Conservation (phyloP, 1,140 invertebrate species). For the Euwallacea similis region DNA sequence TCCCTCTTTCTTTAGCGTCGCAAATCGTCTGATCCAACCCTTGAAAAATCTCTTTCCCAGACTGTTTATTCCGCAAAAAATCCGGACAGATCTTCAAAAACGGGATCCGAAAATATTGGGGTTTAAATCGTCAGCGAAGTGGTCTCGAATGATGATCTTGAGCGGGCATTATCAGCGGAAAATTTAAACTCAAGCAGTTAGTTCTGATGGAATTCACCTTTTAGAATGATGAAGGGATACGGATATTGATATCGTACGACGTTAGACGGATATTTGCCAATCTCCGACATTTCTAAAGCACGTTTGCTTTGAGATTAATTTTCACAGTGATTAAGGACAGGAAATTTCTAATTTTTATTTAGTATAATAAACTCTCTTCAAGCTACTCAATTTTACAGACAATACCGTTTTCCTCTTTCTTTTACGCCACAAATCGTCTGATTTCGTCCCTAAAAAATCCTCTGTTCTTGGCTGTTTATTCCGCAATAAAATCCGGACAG, state of each 20-base stretch:
- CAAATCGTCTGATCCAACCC: not conserved
- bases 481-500: conserved; percentile 3
- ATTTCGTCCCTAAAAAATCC: not conserved
- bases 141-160: too few relatives aligned
- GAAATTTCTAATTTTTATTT: too few relatives aligned
- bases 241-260: too few relatives aligned
- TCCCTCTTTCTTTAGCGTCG: not conserved
- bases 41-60: not conserved
- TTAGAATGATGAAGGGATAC: too few relatives aligned
- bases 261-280: too few relatives aligned
- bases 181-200: too few relatives aligned
- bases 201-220: too few relatives aligned
- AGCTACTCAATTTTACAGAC: not conserved
- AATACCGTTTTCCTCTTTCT: not conserved
- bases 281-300: too few relatives aligned
- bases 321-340: too few relatives aligned
- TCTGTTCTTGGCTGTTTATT: conserved; percentile 1
- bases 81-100: not conserved
- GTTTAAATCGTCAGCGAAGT: not conserved
- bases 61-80: conserved; percentile 17
- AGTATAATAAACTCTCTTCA: too few relatives aligned
- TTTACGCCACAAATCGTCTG: not conserved
- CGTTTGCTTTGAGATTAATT: too few relatives aligned
- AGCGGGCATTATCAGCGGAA: too few relatives aligned
- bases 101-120: conserved; percentile 14